These are phyloP conservation scores for Anorthoa munda DNA, from an alignment of 2,888 invertebrate genomes.

Conservation along the genomic window DNA sequence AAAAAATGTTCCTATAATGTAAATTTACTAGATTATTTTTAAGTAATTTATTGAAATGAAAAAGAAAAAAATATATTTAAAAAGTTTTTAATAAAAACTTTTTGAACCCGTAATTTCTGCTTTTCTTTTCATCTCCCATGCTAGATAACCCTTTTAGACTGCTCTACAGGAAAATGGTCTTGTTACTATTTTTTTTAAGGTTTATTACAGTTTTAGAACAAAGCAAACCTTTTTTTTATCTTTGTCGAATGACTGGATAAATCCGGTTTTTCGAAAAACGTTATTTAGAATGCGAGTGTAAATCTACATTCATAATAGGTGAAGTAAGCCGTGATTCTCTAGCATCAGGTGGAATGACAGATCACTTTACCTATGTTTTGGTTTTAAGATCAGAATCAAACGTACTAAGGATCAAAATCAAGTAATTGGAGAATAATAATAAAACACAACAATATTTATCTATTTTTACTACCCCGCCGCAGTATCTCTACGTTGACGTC, in stretches of 20 bases:
- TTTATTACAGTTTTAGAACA: background rate
- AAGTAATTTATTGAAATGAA: slow-evolving; percentile 47
- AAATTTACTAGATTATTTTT: slow-evolving; percentile 16
- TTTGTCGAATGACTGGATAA: background rate
- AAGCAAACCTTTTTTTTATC: too few species aligned
- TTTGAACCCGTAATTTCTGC: background rate
- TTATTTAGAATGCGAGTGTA: background rate
- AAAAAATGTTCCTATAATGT: slow-evolving; percentile 47
- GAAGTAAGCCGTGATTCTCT: too few species aligned
- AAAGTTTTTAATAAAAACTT: slow-evolving; percentile 28
- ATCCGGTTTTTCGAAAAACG: background rate
- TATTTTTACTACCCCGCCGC: too few species aligned
- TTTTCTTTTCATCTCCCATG: background rate
- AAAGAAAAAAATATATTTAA: background rate
- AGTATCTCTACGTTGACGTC: too few species aligned
- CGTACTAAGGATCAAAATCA: background rate
- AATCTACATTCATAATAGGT: too few species aligned
- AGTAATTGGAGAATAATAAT: slow-evolving; percentile 25
- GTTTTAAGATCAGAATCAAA: too few species aligned
- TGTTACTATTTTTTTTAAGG: too few species aligned
- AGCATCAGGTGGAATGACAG: too few species aligned
- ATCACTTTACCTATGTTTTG: too few species aligned
- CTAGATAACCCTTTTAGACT: too few species aligned
- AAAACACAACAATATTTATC: slow-evolving; percentile 68
- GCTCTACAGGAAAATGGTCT: too few species aligned